A percentile compares a stretch with the other conserved stretches of the same genome.
These are phyloP conservation scores for Ophraella communa DNA, from an alignment of 2,888 invertebrate genomes.

Conservation along the genomic window DNA sequence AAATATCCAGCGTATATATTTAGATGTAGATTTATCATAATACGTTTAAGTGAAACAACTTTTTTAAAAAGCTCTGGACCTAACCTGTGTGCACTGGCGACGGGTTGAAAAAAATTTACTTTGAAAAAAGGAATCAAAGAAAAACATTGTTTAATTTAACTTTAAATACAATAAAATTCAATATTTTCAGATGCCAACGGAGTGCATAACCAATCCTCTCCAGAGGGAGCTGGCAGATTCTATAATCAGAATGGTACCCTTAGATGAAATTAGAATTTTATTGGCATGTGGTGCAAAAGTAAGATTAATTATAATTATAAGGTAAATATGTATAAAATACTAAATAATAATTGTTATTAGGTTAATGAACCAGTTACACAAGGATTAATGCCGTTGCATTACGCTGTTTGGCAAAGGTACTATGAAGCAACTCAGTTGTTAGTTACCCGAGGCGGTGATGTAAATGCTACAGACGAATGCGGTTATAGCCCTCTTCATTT, in stretches of 20 bases:
- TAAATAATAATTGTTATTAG: conserved; percentile 50
- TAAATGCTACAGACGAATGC: conserved; percentile 85
- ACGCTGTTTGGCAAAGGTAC: conserved; percentile 88
- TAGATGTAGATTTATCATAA: no score
- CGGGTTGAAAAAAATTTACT: no score
- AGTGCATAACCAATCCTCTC: conserved; percentile 75
- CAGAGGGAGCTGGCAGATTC: conserved; percentile 89
- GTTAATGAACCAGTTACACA: conserved; percentile 82
- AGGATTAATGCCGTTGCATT: conserved; percentile 88
- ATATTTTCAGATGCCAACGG: conserved; percentile 69
- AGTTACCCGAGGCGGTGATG: conserved; percentile 81
- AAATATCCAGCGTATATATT: no score
- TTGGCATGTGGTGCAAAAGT: conserved; percentile 87
- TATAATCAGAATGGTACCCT: conserved; percentile 84
- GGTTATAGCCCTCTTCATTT: conserved; percentile 91
- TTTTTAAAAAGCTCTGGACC: no score
- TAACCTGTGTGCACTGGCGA: no score
- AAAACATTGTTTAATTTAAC: no score
- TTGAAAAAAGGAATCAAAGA: no score
- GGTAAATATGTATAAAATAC: no score
- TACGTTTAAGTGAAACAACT: no score
- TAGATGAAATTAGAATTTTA: conserved; percentile 86
- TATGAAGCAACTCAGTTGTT: conserved; percentile 81
- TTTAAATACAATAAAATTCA: neutral
- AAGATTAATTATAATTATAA: conserved; percentile 28